Base-by-base conservation (phyloP, 2,888 invertebrate genomes). In the Pelosia muscerda region DNA sequence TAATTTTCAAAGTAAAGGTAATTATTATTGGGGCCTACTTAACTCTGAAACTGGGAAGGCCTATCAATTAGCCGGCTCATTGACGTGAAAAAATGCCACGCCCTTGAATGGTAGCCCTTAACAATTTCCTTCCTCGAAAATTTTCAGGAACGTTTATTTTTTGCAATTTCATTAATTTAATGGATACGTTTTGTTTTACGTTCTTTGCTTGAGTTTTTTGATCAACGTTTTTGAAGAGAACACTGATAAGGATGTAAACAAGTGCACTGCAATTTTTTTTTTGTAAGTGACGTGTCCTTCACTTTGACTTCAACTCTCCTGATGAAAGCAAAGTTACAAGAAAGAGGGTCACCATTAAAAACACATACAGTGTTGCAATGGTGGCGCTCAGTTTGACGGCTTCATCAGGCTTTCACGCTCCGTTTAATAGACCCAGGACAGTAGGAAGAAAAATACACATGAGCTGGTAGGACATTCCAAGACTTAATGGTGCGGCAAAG, bases 11-110 rank as follows among this genome's bases (percentile, higher is more conserved):
- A 25, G 8, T 15, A 54, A 60, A 66, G 60, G 60, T 66, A 55
- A 66, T 66, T 3, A 34, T 57, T 66, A 31, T 31, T 25, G 31
- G 31, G 23, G 72, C 71, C 72, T 68, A 71, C 73, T 73, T 65
- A 70, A 71, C 57, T 68, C 15, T 76, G 70, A 69, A 79, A 82
- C 73, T 77, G 76, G 78, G 75, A 79, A 82, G 74, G 78, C 76
- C 80, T 82, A 84, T 86, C 85, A 87, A 88, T 88, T 88, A 88
- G 81, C 74, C 78, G 82, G 81, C 64, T 76, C 82, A 84, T 82
- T 86, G 87, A 84, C 77, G 83, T 80, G 81, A 78, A 83, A 84
- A 82, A 77, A 81, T 69, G 72, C 70, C 72, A 53, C 63, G 63
- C 53, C 23, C 66, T 73, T 56, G 56, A 81, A 76, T 77, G 70